Evolutionary conservation across 2,113 vertebrate genomes (phyloP).

Genomic region (Menura novaehollandiae): DNA sequence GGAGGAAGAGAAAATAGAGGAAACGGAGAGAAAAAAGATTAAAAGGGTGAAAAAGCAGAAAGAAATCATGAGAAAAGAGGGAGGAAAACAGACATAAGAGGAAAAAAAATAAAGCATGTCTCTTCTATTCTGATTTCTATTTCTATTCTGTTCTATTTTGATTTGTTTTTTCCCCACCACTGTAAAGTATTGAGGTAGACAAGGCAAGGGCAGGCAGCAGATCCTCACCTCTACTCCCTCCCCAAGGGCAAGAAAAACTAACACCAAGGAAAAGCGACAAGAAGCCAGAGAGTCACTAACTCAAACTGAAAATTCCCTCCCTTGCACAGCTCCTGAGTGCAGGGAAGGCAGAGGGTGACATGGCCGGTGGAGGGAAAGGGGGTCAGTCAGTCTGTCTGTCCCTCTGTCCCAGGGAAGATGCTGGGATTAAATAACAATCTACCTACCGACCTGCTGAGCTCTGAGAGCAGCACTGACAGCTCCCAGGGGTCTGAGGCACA

Average conservation of each 20-base stretch:
- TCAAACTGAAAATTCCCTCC: background rate
- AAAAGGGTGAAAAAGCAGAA: background rate
- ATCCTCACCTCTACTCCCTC: background rate
- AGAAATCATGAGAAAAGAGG: background rate
- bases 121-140: background rate
- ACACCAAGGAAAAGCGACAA: accelerated
- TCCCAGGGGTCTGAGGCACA: background rate
- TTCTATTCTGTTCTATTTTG: background rate
- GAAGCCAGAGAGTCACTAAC: background rate
- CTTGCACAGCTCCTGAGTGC: background rate
- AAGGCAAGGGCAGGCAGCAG: background rate
- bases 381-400: background rate
- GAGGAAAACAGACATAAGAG: background rate
- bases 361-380: background rate
- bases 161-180: background rate
- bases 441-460: background rate
- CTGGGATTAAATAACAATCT: background rate
- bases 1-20: background rate
- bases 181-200: background rate
- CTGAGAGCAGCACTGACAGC: background rate
- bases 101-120: background rate
- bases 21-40: background rate
- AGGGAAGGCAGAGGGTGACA: background rate
- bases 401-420: background rate
- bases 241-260: background rate